phyloP scores from a whole-genome alignment of 1,140 invertebrate species.

The Vollenhovia emeryi region DNA sequence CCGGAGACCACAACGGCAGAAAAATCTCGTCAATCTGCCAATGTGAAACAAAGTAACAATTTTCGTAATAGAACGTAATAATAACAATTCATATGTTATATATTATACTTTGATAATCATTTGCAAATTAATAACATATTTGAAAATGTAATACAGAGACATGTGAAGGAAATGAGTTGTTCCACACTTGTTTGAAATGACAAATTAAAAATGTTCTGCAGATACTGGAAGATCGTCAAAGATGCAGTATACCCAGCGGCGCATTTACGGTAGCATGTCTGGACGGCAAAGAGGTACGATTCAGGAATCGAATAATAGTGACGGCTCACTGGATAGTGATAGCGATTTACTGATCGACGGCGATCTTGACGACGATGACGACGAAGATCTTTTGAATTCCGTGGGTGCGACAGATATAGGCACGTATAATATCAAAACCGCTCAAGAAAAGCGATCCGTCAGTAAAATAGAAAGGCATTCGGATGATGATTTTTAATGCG shows the following conservation, averaged over 20 bases:
- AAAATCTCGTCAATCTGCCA: constrained; percentile 73
- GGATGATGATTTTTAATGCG: constrained; percentile 82
- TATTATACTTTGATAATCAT: not conserved
- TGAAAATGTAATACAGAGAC: not conserved
- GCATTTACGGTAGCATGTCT: constrained; percentile 86
- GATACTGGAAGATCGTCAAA: constrained; percentile 77
- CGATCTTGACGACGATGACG: constrained; percentile 83
- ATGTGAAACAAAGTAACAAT: constrained; percentile 65
- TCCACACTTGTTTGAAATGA: not conserved
- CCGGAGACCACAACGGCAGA: constrained; percentile 74
- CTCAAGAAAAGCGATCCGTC: constrained; percentile 78
- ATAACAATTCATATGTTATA: not conserved
- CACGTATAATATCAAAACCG: constrained; percentile 77
- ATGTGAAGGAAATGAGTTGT: constrained; percentile 8
- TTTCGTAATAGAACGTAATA: not conserved
- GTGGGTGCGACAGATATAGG: constrained; percentile 67
- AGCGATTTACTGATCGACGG: constrained; percentile 86
- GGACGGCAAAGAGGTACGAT: constrained; percentile 80
- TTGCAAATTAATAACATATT: not conserved
- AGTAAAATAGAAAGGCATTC: constrained; percentile 80
- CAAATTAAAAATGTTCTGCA: constrained; percentile 51
- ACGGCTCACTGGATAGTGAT: constrained; percentile 84
- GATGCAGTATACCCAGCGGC: constrained; percentile 79
- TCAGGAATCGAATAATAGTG: constrained; percentile 81
- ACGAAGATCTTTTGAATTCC: constrained; percentile 80